Conservation (phyloP, 2,113 vertebrate genomes). For the Neopipo cinnamomea region DNA sequence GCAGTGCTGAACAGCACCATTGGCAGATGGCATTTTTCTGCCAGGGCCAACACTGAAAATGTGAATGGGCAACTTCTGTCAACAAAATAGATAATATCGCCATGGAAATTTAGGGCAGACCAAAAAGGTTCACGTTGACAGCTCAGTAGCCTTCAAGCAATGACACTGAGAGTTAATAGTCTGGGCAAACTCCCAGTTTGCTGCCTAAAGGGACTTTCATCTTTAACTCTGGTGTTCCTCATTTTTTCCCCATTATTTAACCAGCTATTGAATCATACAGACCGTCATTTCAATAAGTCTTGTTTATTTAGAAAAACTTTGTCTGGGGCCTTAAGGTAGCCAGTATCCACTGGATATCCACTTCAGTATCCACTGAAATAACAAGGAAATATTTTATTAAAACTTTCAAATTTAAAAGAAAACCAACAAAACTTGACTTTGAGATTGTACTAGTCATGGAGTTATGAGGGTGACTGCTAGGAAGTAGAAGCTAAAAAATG, state of each 20-base stretch:
- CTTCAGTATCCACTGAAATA: neutral
- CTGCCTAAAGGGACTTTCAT: neutral
- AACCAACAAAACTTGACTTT: neutral
- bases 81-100: neutral
- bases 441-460: too few species aligned
- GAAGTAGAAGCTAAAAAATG: neutral
- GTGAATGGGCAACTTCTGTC: neutral
- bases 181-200: neutral
- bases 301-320: neutral
- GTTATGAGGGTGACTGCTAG: neutral
- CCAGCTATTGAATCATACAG: neutral
- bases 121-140: rapidly evolving
- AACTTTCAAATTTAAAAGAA: neutral
- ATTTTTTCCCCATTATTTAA: neutral
- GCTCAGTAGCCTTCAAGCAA: rapidly evolving
- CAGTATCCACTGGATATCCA: neutral
- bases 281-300: neutral
- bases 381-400: neutral
- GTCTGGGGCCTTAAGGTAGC: neutral
- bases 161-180: neutral
- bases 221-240: neutral
- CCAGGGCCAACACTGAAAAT: neutral
- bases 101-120: neutral
- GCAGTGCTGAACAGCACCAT: neutral
- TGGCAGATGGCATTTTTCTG: neutral